These are phyloP conservation scores for Ptychochromis oligacanthus DNA, from an alignment of 2,113 vertebrate species.

Conservation along the genomic window DNA sequence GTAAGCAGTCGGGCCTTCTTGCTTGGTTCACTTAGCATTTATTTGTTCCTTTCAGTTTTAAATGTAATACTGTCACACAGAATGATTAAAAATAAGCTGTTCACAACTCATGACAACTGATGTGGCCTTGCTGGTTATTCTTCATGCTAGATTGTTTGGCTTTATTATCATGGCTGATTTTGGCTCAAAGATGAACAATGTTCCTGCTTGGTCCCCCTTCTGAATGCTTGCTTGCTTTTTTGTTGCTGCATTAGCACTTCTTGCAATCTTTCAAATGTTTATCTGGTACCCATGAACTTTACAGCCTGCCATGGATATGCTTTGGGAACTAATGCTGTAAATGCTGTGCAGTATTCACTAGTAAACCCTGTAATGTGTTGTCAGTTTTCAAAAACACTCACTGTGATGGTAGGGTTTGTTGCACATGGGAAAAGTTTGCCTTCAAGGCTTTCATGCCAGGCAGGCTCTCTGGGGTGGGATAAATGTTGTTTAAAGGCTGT, in stretches of 20 bases:
- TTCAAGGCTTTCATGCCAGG: neutral
- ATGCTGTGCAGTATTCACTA: neutral
- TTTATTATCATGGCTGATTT: neutral
- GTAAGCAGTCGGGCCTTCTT: neutral
- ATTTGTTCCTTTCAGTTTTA: neutral
- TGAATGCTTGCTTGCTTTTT: neutral
- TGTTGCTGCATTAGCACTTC: neutral
- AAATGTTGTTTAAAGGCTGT: neutral
- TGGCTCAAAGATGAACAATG: slow-evolving; percentile 3
- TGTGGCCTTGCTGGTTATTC: neutral
- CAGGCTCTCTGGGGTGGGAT: neutral
- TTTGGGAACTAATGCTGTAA: neutral
- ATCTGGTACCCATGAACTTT: neutral
- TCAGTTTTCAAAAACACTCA: neutral
- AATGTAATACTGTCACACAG: neutral
- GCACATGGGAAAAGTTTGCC: neutral
- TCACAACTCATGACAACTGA: neutral
- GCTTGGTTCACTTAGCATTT: neutral
- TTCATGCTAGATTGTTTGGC: neutral
- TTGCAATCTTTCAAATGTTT: neutral
- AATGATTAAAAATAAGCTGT: neutral
- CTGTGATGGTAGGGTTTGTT: neutral
- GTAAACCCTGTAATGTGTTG: neutral
- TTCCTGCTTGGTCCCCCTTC: no score
- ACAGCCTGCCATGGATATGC: neutral